Percentiles rank a stretch among this genome's conserved stretches.
Conservation (phyloP, 37 sponge, comb jelly and placozoan genomes). For the Diacarnus erythraeanus region DNA sequence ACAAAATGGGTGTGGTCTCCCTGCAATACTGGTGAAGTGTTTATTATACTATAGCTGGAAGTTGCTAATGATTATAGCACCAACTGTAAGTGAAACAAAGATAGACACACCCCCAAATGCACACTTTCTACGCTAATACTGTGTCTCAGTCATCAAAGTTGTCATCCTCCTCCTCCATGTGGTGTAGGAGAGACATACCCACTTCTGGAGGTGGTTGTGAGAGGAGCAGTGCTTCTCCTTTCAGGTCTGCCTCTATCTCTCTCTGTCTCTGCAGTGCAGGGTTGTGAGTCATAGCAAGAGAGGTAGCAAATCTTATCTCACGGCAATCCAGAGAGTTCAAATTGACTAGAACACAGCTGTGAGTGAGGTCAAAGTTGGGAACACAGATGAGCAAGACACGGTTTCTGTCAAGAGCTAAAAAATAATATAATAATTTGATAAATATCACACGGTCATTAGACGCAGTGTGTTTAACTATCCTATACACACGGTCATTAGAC, state of each 20-base stretch:
- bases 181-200: constrained; percentile 31
- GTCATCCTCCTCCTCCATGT: constrained; percentile 45
- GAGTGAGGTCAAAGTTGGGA: constrained; percentile 83
- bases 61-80: too few species aligned
- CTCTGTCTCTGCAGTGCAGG: constrained; percentile 21
- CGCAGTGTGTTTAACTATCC: too few species aligned
- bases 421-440: too few species aligned
- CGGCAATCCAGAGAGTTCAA: constrained; percentile 65
- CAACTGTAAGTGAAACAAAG: too few species aligned
- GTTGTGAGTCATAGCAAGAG: constrained; percentile 8
- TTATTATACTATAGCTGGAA: too few species aligned
- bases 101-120: too few species aligned
- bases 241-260: constrained; percentile 24
- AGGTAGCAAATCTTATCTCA: constrained; percentile 41
- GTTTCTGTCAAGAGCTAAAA: too few species aligned
- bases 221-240: background rate
- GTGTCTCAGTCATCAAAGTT: constrained; percentile 32
- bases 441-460: too few species aligned
- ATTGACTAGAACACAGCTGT: constrained; percentile 83
- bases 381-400: constrained; percentile 69
- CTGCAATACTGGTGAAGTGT: too few species aligned
- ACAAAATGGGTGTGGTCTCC: too few species aligned
- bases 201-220: background rate
- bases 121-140: too few species aligned
- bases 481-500: too few species aligned